phyloP scores from a whole-genome alignment of 2,888 invertebrate genomes.

The Luperina nickerlii region DNA sequence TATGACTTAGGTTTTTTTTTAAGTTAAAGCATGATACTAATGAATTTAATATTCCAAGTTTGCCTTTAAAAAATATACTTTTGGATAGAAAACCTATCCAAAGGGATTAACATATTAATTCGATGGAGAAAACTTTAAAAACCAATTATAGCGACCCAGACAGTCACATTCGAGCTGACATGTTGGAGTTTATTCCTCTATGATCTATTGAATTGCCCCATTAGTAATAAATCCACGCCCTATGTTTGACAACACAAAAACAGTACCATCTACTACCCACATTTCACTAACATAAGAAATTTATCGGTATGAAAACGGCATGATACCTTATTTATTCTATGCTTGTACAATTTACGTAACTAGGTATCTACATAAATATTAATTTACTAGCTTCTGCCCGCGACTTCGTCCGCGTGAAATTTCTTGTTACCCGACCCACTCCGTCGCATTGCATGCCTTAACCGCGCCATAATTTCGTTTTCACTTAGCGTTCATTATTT shows the following conservation, averaged over 20 bases:
- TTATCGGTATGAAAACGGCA: not conserved
- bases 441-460: no score
- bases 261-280: not conserved
- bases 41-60: slow-evolving; percentile 4
- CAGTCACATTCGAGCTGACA: slow-evolving; percentile 64
- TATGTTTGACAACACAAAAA: not conserved
- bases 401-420: no score
- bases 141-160: slow-evolving; percentile 70
- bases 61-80: slow-evolving; percentile 20
- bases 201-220: slow-evolving; percentile 16
- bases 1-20: not conserved
- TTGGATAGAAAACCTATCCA: slow-evolving; percentile 39
- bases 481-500: no score
- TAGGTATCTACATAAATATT: not conserved
- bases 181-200: slow-evolving; percentile 53
- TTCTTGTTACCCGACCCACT: no score
- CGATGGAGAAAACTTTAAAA: slow-evolving; percentile 61
- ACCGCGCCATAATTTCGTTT: no score
- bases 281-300: not conserved
- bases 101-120: slow-evolving; percentile 54
- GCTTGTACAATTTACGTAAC: not conserved
- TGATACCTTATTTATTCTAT: not conserved
- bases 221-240: not conserved
- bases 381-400: no score
- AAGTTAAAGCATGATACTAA: slow-evolving; percentile 9